phyloP scores from a whole-genome alignment of 2,113 vertebrate species.

The Athene cunicularia region DNA sequence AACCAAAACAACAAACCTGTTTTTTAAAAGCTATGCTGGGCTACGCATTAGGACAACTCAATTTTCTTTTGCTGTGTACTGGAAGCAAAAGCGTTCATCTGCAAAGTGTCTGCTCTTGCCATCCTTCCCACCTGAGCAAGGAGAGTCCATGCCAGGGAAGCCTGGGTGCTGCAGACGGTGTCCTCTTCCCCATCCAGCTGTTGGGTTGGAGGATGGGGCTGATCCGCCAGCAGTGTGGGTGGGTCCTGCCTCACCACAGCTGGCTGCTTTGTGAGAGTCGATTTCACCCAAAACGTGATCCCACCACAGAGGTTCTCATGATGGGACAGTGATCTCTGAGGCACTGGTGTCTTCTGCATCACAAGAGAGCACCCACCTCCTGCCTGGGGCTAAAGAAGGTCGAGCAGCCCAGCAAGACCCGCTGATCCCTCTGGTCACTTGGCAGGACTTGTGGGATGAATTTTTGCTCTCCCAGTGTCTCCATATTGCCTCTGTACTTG shows the following conservation, averaged over 20 bases:
- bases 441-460: not conserved
- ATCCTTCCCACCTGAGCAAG: not conserved
- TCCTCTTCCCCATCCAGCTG: not conserved
- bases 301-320: not conserved
- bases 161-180: not conserved
- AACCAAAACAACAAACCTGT: not conserved
- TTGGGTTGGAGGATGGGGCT: not conserved
- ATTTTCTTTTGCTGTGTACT: not conserved
- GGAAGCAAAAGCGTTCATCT: not conserved
- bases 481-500: not conserved
- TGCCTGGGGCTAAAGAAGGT: not conserved
- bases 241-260: not conserved
- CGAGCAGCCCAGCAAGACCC: not conserved
- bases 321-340: not conserved
- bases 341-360: not conserved
- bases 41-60: fast-evolving
- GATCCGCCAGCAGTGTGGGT: not conserved
- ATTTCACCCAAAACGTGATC: not conserved
- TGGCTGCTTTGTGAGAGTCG: not conserved
- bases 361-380: not conserved
- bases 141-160: not conserved
- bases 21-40: not conserved
- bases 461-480: not conserved
- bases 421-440: not conserved
- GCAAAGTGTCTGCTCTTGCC: not conserved